Conservation (phyloP, 2,797 vertebrate genomes). For the Strix occidentalis region DNA sequence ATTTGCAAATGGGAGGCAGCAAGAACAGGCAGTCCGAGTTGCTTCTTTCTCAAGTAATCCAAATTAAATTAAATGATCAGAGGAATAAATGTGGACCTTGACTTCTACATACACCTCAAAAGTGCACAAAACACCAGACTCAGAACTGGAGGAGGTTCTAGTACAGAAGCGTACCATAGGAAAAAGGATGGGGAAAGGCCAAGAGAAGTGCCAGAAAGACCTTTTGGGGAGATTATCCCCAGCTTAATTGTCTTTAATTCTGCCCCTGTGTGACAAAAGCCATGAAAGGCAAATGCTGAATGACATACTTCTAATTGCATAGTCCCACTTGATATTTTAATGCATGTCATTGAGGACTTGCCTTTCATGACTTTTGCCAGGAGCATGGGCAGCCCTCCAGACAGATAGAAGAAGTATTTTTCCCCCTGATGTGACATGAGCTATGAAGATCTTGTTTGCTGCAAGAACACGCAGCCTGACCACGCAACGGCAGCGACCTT, state of each 20-base stretch:
- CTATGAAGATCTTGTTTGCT: not conserved
- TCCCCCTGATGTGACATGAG: not conserved
- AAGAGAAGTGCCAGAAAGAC: not conserved
- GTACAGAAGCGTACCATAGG: not conserved
- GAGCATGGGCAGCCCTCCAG: conserved; percentile 71
- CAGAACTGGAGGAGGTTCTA: not conserved
- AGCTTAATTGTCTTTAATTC: not conserved
- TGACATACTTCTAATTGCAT: conserved; percentile 59
- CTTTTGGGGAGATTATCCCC: not conserved
- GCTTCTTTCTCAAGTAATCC: not conserved
- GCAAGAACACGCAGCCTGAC: not conserved
- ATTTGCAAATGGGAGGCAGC: not conserved
- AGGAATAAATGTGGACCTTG: not conserved
- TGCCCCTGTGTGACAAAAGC: not conserved
- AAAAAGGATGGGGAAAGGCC: not conserved
- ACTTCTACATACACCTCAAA: not conserved
- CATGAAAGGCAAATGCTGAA: not conserved
- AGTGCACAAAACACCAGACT: not conserved
- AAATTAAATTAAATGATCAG: not conserved
- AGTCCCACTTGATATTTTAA: conserved; percentile 71
- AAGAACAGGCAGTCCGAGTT: not conserved
- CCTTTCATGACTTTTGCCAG: conserved; percentile 69
- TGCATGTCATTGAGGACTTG: conserved; percentile 68
- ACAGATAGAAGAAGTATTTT: conserved; percentile 48
- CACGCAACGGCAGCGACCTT: not conserved